Base-by-base conservation (phyloP, 1,140 invertebrate species). In the Phocides pigmalion region DNA sequence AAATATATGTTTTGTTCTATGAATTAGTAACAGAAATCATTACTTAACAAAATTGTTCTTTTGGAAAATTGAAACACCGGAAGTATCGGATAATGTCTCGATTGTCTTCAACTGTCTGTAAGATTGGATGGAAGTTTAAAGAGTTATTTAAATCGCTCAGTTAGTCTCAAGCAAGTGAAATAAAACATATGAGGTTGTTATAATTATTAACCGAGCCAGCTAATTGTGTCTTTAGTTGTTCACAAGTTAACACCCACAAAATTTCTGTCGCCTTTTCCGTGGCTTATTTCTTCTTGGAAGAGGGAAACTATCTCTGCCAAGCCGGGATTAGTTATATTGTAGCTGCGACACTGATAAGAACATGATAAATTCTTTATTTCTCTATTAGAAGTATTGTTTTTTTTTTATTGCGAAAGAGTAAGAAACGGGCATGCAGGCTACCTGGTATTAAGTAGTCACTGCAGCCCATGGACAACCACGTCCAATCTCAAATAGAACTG, bases 151-250 rank as follows among this genome's bases (percentile, higher is more conserved):
- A 49, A 50, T 49, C 20, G 50, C 50, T 62, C 35, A 39, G 25
- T 62, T 50, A 41, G 28, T 25, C n/a, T 61, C 32, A 0, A 25
- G 6, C 32, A 17, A 16, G 15, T 41, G 16, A 9, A 62, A 14
- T 59, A 44, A 61, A 17, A 61, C n/a, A 11, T 11, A 32, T 62
- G 46, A 39, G 35, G 41, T 62, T 62, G 14, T 62, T 62, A 50
- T 62, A 62, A 62, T 50, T 62, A 62, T 62, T 46, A 49, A 37
- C 58, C 35, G 32, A 20, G 56, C 28, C 14, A 28, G 14, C 58
- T 62, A 62, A 62, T 50, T 62, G 58, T 62, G 44, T 25, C 28
- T 61, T 61, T 49, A 61, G 44, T 61, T 61, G 56, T 61, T 61
- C 58, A 46, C 58, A 62, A 62, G 46, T 50, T 62, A 62, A 62